Evolutionary conservation across 1,140 invertebrate genomes (phyloP), one percentile per base, ranked within the genome.

Genomic region (Zaprionus gabonicus): DNA sequence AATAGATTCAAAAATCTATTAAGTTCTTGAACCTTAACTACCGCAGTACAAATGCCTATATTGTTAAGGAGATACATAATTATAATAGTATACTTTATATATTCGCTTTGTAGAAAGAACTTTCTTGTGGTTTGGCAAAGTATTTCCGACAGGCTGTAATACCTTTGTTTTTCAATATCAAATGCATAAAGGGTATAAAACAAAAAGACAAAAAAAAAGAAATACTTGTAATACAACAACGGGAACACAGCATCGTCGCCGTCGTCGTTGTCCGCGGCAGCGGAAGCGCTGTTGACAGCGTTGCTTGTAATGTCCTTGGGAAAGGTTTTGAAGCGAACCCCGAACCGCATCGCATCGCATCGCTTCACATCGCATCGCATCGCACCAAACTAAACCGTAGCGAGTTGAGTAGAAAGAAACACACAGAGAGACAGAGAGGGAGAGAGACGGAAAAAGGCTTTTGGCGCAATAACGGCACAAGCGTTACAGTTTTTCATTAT

Each of bases 211-310:
- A 28, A 56, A 67, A 63, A 69, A 58, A 62, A 63, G 67, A 76
- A 78, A 62, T 83, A 84, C 71, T 81, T 87, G 85, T 85, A 76
- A 65, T 80, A 83, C 81, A 83, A 80, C 58, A 66, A 62, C 38
- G 63, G 34, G 27, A 75, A 38, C 58, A 56, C 56, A 70, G 58
- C 53, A 53, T 28, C 31, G 10, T 25, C 31, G 64, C 25, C 75
- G 64, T 38, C 70, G 31, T 31, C 36, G 13, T 62, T 28, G 49
- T 1, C 10, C 13, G 13, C n/a, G 25, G 65, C 38, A 44, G 6
- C 68, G 57, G 68, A 71, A 68, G 62, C 70, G 25, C 31, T 62
- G 59, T 74, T 74, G 75, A 73, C 71, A 73, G 70, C 71, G 46
- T 63, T 72, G 60, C 59, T 81, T 70, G 70, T 65, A 67, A 78